A percentile compares a stretch with the other conserved stretches of the same genome.
Conservation (phyloP, 2,888 invertebrate species). For the Perizoma flavofasciatum region DNA sequence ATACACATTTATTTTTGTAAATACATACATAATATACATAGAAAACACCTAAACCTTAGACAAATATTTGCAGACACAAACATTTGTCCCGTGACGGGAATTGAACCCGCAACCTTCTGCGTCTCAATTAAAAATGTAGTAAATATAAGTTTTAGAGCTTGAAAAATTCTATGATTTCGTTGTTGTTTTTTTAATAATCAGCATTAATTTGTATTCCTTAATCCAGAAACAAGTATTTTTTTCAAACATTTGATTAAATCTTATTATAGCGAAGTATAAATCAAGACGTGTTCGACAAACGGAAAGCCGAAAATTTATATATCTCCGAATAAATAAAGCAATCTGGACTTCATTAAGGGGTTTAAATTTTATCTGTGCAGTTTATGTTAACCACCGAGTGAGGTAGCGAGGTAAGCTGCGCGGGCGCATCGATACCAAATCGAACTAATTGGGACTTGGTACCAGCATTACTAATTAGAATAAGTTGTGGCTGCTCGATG, state of each 20-base stretch:
- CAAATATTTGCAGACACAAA: too few relatives aligned
- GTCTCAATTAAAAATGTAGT: too few relatives aligned
- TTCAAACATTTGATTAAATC: conserved; percentile 44
- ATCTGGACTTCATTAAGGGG: conserved; percentile 72
- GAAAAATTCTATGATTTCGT: too few relatives aligned
- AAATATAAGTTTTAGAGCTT: too few relatives aligned
- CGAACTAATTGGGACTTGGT: conserved; percentile 73
- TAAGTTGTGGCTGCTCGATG: conserved; percentile 54
- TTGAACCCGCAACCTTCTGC: too few relatives aligned
- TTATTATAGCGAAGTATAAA: conserved; percentile 45
- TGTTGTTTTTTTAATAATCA: too few relatives aligned
- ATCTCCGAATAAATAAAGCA: conserved; percentile 67
- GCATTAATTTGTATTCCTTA: too few relatives aligned
- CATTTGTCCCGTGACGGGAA: too few relatives aligned
- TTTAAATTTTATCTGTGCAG: conserved; percentile 75
- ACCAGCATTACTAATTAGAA: conserved; percentile 69
- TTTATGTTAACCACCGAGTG: conserved; percentile 69
- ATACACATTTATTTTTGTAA: too few relatives aligned
- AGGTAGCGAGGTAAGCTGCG: conserved; percentile 40
- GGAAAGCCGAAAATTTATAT: conserved; percentile 62
- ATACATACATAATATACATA: too few relatives aligned
- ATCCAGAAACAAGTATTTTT: too few relatives aligned
- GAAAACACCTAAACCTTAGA: too few relatives aligned
- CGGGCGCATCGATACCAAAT: conserved; percentile 61
- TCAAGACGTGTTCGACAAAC: conserved; percentile 47